These are phyloP conservation scores for Xiphydria camelus DNA, from an alignment of 2,888 invertebrate species.

Conservation along the genomic window DNA sequence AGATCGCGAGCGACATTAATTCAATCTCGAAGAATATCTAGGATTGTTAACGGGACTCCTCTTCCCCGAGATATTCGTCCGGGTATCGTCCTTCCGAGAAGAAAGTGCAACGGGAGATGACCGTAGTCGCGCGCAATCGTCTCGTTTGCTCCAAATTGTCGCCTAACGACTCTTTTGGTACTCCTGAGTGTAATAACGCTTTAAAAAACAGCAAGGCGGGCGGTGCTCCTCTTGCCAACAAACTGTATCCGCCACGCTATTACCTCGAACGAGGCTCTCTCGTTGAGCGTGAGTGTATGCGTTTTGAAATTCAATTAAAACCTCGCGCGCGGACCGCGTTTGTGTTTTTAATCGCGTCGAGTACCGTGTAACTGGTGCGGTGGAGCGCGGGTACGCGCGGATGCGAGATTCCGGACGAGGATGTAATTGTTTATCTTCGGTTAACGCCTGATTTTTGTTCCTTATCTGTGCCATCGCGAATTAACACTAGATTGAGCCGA, in stretches of 20 bases:
- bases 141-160: too few relatives aligned
- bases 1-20: conserved; percentile 40
- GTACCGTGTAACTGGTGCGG: too few relatives aligned
- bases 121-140: too few relatives aligned
- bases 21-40: conserved; percentile 32
- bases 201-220: conserved; percentile 26
- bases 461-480: too few relatives aligned
- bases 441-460: too few relatives aligned
- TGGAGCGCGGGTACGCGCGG: too few relatives aligned
- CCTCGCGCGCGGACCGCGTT: not conserved
- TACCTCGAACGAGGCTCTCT: conserved; percentile 32
- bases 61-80: too few relatives aligned
- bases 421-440: too few relatives aligned
- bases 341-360: not conserved
- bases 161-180: conserved; percentile 22
- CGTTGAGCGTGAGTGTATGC: not conserved
- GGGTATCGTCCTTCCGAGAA: too few relatives aligned
- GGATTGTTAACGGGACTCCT: conserved; percentile 18
- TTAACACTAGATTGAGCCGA: too few relatives aligned
- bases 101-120: too few relatives aligned
- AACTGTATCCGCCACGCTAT: conserved; percentile 51
- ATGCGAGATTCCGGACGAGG: too few relatives aligned
- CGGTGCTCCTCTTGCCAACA: conserved; percentile 50
- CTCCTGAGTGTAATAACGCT: conserved; percentile 23
- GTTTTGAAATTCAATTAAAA: not conserved